These are phyloP conservation scores for Erinaceus europaeus DNA, from an alignment of 2,113 vertebrate species.

Conservation along the genomic window DNA sequence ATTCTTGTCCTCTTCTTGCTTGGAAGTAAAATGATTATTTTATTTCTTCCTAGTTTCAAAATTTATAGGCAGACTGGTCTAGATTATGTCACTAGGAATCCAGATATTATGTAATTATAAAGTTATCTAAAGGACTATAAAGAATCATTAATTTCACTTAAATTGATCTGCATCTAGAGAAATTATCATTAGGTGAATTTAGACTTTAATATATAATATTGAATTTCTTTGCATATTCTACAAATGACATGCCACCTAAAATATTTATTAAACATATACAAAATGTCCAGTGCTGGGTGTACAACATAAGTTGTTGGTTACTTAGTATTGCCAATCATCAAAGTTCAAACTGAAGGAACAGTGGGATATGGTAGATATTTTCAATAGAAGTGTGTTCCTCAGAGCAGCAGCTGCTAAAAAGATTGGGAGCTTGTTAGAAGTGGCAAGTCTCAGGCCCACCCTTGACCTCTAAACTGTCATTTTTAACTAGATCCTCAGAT, in stretches of 20 bases:
- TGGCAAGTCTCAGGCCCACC: neutral
- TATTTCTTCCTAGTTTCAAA: neutral
- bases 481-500: neutral
- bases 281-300: neutral
- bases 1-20: neutral
- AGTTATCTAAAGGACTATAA: neutral
- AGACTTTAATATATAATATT: neutral
- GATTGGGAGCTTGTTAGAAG: neutral
- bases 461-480: too few species aligned
- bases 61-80: neutral
- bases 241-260: neutral
- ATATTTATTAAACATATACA: neutral
- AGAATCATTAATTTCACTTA: neutral
- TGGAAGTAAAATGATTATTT: neutral
- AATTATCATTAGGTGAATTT: neutral
- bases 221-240: neutral
- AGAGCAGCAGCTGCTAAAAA: neutral
- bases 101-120: neutral
- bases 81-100: neutral
- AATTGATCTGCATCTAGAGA: neutral
- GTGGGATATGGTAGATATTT: neutral
- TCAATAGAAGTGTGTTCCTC: neutral
- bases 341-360: neutral
- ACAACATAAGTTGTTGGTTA: neutral
- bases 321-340: neutral